Conservation (phyloP, 2,797 vertebrate species). For the Hypotaenidia okinawae region DNA sequence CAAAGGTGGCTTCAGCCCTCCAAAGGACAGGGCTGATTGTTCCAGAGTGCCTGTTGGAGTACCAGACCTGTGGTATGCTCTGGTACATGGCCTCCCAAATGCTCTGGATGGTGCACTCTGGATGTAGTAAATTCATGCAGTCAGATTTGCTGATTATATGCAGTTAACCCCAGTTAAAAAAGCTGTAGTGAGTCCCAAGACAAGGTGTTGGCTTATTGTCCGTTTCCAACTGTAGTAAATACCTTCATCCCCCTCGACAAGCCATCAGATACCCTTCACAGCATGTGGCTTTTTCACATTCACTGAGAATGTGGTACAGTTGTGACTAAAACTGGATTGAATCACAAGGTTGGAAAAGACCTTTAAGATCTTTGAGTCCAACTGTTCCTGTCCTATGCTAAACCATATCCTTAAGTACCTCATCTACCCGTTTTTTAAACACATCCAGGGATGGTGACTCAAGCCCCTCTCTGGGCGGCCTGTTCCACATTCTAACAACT, state of each 20-base stretch:
- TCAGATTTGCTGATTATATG: not conserved
- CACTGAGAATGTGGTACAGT: not conserved
- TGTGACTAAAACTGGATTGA: not conserved
- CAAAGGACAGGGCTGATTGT: not conserved
- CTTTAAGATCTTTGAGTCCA: too few relatives aligned
- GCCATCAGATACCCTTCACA: not conserved
- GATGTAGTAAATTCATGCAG: not conserved
- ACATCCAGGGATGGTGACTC: too few relatives aligned
- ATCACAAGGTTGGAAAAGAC: too few relatives aligned
- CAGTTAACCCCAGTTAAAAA: not conserved
- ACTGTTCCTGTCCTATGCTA: too few relatives aligned
- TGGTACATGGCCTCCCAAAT: fast-evolving
- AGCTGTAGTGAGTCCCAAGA: not conserved
- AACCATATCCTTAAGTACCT: too few relatives aligned
- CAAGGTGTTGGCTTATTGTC: not conserved
- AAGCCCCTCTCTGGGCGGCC: too few relatives aligned
- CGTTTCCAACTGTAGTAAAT: not conserved
- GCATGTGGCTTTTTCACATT: not conserved
- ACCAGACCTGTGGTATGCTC: fast-evolving
- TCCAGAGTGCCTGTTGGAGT: not conserved
- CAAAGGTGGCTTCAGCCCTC: not conserved
- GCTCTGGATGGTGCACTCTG: not conserved
- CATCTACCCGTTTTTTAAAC: too few relatives aligned
- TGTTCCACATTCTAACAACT: too few relatives aligned
- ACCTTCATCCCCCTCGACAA: not conserved